Conservation (phyloP, 2,888 invertebrate genomes). For the Nemapogon koenigi region DNA sequence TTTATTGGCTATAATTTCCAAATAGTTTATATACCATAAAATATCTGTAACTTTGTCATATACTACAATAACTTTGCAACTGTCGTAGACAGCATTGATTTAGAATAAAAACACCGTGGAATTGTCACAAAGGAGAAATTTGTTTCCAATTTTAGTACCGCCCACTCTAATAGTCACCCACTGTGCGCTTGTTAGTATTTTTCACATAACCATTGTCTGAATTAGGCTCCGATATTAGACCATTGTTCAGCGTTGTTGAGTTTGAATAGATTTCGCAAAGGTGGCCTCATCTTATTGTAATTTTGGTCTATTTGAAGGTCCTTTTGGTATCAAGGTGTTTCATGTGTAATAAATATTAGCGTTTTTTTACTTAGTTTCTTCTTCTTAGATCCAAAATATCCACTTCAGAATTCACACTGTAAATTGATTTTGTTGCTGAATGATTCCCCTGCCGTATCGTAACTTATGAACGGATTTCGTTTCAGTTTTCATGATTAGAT, state of each 20-base stretch:
- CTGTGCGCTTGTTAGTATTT: conserved; percentile 4
- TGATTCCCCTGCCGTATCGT: no score
- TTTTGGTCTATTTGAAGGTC: no score
- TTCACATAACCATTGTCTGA: conserved; percentile 1
- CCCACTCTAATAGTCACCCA: conserved; percentile 6
- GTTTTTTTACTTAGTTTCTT: no score
- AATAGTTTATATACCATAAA: not conserved
- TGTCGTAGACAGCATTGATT: no score
- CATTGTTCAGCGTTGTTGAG: conserved; percentile 6
- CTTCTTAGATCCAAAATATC: no score
- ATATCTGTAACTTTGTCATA: not conserved
- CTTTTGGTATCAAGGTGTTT: conserved; percentile 6
- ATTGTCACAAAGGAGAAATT: conserved; percentile 33
- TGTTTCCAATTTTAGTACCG: conserved; percentile 29
- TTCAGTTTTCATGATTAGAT: no score
- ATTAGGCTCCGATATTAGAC: conserved; percentile 7
- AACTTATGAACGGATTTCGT: no score
- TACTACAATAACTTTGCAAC: conserved; percentile 2
- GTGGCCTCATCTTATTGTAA: conserved; percentile 4
- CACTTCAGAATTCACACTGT: no score
- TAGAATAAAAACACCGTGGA: conserved; percentile 13
- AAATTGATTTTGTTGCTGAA: no score
- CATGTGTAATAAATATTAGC: no score
- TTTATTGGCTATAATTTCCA: no score
- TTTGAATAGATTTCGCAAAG: conserved; percentile 1